These are phyloP conservation scores for Griposia aprilina DNA, from an alignment of 2,888 invertebrate species.

Conservation along the genomic window DNA sequence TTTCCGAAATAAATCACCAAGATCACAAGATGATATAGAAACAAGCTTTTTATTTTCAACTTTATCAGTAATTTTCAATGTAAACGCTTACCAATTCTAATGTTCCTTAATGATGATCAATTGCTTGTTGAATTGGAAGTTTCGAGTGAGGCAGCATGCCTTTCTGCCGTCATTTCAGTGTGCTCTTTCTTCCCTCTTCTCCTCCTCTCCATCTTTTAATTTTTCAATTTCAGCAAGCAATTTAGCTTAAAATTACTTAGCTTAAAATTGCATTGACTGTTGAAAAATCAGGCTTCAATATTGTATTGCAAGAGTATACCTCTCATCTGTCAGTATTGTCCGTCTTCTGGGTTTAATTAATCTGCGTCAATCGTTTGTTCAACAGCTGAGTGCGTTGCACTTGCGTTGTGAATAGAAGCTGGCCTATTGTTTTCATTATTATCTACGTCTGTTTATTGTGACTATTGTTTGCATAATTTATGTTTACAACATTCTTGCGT, in stretches of 20 bases:
- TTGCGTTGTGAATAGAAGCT: constrained; percentile 16
- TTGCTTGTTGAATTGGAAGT: neutral
- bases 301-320: neutral
- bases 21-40: neutral
- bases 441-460: neutral
- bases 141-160: neutral
- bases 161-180: neutral
- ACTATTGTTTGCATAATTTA: constrained; percentile 22
- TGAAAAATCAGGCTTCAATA: neutral
- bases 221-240: neutral
- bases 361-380: constrained; percentile 9
- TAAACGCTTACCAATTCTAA: neutral
- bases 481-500: neutral
- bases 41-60: neutral
- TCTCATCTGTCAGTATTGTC: neutral
- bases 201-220: too few species aligned
- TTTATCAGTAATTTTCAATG: neutral
- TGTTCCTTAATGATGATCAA: neutral
- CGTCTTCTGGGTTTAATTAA: constrained; percentile 17
- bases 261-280: neutral
- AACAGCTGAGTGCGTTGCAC: constrained; percentile 16
- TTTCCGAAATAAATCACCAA: neutral
- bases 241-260: too few species aligned
- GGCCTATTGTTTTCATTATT: constrained; percentile 6
- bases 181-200: neutral